Base-by-base conservation (phyloP, 2,113 vertebrate genomes). In the Nesogale talazaci region DNA sequence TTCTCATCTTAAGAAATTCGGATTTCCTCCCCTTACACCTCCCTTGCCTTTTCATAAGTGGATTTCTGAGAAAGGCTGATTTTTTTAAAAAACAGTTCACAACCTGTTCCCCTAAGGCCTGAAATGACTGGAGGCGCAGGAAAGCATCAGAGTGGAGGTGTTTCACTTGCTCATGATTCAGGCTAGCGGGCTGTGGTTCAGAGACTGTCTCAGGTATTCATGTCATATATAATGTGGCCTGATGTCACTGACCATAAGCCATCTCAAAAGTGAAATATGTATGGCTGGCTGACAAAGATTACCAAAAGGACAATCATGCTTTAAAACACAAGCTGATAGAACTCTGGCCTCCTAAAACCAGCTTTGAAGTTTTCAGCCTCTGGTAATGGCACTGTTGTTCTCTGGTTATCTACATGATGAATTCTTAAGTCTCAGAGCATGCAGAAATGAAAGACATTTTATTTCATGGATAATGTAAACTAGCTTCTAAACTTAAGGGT, bases 281-380 rank as follows among this genome's bases (percentile, higher is more conserved):
- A 63, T 29, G 69, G 42, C 36, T 74, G 22, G 83, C 23, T 89
- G 61, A 36, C 88, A 81, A 87, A 94, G 52, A 87, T 86, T 86
- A 0, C 0, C 0, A 65, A 89, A 92, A 83, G 20, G 22, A 34
- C 40, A 90, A 69, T 82, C 2, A 15, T 56, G 52, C 36, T 36
- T 92, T 84, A 89, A 86, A 52, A 94, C 34, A 91, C 42, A 95
- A 93, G 20, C 1, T 90, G 63, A 81, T 95, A 88, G 95, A 86
- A 82, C 46, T 34, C 46, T 78, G 94, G 84, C 19, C 4, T 74
- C 4, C 36, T 95, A 40, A 93, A 96, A 83, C 29, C 77, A 91
- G 84, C 34, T 84, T 94, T 93, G 0, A 46, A 84, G 88, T 92
- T 92, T 92, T 94, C 52, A 36, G 56, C 72, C 90, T 94, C n/a